These are phyloP conservation scores for Cardinalis cardinalis DNA, from an alignment of 2,113 vertebrate species.

Conservation along the genomic window DNA sequence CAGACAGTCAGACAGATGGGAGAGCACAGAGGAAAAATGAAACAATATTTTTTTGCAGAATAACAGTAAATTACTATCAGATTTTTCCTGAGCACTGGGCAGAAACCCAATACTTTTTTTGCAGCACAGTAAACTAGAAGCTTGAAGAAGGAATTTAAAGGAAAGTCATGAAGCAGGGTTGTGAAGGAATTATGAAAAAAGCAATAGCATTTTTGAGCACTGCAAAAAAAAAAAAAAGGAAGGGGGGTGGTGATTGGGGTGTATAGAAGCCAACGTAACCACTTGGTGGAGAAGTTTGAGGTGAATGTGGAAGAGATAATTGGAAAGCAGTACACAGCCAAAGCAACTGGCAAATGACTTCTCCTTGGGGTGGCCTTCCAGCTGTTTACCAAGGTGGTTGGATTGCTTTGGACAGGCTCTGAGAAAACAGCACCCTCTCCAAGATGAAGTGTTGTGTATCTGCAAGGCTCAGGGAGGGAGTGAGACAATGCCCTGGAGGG, in stretches of 20 bases:
- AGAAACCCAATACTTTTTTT: background rate
- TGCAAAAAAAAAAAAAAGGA: background rate
- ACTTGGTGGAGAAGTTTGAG: background rate
- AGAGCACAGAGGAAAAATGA: background rate
- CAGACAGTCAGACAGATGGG: background rate
- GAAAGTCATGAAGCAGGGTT: background rate
- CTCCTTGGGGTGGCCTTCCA: background rate
- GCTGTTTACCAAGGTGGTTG: accelerated
- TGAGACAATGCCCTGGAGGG: accelerated
- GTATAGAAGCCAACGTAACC: background rate
- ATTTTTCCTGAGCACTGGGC: background rate
- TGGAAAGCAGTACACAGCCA: background rate
- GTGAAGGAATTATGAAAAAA: background rate
- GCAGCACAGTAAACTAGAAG: background rate
- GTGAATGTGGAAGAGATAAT: background rate
- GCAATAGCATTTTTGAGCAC: accelerated
- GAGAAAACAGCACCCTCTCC: background rate
- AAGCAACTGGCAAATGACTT: background rate
- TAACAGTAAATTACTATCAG: background rate
- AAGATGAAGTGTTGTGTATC: background rate
- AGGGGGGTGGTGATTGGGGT: accelerated
- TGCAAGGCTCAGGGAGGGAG: background rate
- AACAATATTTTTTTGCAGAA: background rate
- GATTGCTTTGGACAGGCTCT: background rate
- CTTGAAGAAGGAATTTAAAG: background rate